Evolutionary conservation across 2,888 invertebrate species (phyloP).

Genomic region (Acleris holmiana): DNA sequence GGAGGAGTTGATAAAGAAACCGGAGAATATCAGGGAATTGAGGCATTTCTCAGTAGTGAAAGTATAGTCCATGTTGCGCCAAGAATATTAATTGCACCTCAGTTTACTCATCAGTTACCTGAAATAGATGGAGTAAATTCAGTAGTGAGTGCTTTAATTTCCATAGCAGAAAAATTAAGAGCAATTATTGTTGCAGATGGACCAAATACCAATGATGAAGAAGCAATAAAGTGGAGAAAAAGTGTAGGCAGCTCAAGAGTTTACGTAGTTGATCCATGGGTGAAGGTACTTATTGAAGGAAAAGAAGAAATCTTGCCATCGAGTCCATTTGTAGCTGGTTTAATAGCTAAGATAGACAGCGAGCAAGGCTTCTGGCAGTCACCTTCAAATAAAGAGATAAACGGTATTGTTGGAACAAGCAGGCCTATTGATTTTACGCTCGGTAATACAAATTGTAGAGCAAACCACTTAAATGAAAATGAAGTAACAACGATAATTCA

Average conservation of each 20-base stretch:
- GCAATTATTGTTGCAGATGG: background rate
- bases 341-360: too few species aligned
- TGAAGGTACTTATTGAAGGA: background rate
- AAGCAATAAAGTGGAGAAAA: background rate
- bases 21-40: background rate
- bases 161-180: background rate
- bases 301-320: too few species aligned
- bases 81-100: conserved; percentile 1
- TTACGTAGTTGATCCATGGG: background rate
- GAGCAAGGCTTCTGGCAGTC: too few species aligned
- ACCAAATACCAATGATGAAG: conserved; percentile 1
- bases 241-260: background rate
- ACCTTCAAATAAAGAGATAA: too few species aligned
- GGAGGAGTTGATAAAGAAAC: conserved; percentile 1
- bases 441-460: too few species aligned
- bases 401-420: too few species aligned
- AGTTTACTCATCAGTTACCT: background rate
- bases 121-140: background rate
- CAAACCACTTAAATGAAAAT: too few species aligned
- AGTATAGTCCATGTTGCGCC: background rate
- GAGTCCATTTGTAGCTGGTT: too few species aligned
- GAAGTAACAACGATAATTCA: too few species aligned
- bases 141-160: background rate
- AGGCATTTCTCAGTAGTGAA: conserved; percentile 3
- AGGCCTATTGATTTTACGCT: too few species aligned